A percentile compares a stretch with the other conserved stretches of the same genome.
Conservation (phyloP, 2,888 invertebrate genomes). For the Epiblema foenella region DNA sequence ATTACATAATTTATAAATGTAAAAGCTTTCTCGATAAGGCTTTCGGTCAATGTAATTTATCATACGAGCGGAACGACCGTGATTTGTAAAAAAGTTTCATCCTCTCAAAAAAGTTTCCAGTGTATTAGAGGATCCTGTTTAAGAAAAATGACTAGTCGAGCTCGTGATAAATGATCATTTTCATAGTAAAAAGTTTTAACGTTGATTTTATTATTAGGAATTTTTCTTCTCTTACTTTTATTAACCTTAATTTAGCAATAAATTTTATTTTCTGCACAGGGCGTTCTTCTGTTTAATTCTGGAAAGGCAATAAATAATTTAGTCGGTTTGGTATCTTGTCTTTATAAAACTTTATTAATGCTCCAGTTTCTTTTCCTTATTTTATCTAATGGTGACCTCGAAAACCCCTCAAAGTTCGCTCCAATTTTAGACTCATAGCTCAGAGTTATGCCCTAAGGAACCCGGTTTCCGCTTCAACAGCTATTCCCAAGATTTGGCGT, state of each 20-base stretch:
- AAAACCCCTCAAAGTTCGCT: no score
- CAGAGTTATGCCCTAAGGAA: no score
- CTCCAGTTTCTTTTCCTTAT: neutral
- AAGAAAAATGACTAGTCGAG: conserved; percentile 69
- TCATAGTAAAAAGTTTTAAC: conserved; percentile 41
- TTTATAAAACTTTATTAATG: no score
- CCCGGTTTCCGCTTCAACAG: no score
- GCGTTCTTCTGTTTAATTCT: neutral
- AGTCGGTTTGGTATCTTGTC: neutral
- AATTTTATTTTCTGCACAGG: neutral
- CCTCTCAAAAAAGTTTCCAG: conserved; percentile 62
- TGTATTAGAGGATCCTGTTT: conserved; percentile 68
- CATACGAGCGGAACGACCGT: conserved; percentile 62
- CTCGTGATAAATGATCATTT: conserved; percentile 66
- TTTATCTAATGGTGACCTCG: neutral
- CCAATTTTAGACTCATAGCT: no score
- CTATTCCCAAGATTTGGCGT: no score
- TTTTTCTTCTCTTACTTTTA: conserved; percentile 22
- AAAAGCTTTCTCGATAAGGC: conserved; percentile 40
- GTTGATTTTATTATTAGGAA: conserved; percentile 37
- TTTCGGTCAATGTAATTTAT: conserved; percentile 69
- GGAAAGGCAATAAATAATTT: neutral
- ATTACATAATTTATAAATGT: conserved; percentile 37
- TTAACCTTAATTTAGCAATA: conserved; percentile 15
- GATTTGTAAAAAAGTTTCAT: conserved; percentile 75